Evolutionary conservation across 2,888 invertebrate species (phyloP).

Genomic region (Hesperia comma): DNA sequence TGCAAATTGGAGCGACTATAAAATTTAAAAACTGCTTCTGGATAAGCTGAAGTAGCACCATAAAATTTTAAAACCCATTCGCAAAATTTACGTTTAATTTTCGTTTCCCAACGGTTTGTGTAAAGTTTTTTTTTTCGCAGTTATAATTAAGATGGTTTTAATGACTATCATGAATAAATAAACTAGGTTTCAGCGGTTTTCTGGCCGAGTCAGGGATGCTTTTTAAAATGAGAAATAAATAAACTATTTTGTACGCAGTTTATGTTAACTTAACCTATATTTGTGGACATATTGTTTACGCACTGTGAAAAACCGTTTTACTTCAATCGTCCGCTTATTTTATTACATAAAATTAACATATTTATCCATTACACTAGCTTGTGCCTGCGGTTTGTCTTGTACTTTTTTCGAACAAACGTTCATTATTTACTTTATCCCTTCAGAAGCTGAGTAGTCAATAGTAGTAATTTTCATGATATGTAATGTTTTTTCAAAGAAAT

Average conservation of each 20-base stretch:
- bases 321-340: too few relatives aligned
- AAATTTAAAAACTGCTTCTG: conserved; percentile 36
- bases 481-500: too few relatives aligned
- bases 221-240: background rate
- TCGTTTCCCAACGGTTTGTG: conserved; percentile 24
- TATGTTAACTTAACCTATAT: background rate
- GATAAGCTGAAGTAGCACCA: conserved; percentile 36
- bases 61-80: conserved; percentile 38
- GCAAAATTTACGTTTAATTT: conserved; percentile 32
- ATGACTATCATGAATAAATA: conserved; percentile 24
- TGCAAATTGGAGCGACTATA: conserved; percentile 37
- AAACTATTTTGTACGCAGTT: background rate
- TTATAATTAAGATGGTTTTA: conserved; percentile 34
- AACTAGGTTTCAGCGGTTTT: background rate
- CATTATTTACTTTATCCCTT: too few relatives aligned
- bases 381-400: too few relatives aligned
- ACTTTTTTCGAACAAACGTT: too few relatives aligned
- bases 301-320: too few relatives aligned
- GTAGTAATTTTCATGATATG: too few relatives aligned
- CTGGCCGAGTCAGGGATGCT: background rate
- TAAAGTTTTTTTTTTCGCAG: conserved; percentile 19
- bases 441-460: too few relatives aligned
- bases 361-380: too few relatives aligned
- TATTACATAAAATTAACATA: too few relatives aligned
- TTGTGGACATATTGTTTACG: too few relatives aligned